phyloP scores from a whole-genome alignment of 2,797 vertebrate species.

The Clarias platycephalus region DNA sequence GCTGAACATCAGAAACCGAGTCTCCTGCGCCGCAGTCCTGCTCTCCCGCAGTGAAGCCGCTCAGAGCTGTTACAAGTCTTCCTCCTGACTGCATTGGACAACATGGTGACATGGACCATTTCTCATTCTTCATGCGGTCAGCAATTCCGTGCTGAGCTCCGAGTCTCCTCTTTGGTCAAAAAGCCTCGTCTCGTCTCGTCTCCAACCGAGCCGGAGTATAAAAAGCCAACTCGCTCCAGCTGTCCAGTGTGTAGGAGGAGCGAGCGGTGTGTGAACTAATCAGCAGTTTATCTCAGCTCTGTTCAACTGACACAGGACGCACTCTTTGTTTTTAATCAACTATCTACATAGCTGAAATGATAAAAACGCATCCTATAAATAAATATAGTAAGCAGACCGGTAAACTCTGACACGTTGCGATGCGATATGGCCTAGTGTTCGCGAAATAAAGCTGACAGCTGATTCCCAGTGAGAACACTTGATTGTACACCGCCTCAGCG shows the following conservation, averaged over 20 bases:
- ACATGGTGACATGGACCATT: constrained; percentile 51
- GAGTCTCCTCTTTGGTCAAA: constrained; percentile 23
- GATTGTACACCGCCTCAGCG: neutral
- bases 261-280: constrained; percentile 9
- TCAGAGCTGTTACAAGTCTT: neutral
- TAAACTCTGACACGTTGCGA: neutral
- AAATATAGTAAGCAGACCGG: neutral
- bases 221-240: neutral
- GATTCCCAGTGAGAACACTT: neutral
- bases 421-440: neutral
- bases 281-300: neutral
- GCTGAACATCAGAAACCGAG: neutral
- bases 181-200: constrained; percentile 19
- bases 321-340: neutral
- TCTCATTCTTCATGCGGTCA: constrained; percentile 47
- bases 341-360: too few species aligned
- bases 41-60: constrained; percentile 14
- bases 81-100: constrained; percentile 29
- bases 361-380: neutral
- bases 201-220: constrained; percentile 3
- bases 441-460: neutral
- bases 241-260: neutral
- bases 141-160: constrained; percentile 46
- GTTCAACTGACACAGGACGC: neutral
- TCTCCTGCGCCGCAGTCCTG: constrained; percentile 2